phyloP scores from a whole-genome alignment of 2,113 vertebrate species.

The Trematocara stigmaticum region DNA sequence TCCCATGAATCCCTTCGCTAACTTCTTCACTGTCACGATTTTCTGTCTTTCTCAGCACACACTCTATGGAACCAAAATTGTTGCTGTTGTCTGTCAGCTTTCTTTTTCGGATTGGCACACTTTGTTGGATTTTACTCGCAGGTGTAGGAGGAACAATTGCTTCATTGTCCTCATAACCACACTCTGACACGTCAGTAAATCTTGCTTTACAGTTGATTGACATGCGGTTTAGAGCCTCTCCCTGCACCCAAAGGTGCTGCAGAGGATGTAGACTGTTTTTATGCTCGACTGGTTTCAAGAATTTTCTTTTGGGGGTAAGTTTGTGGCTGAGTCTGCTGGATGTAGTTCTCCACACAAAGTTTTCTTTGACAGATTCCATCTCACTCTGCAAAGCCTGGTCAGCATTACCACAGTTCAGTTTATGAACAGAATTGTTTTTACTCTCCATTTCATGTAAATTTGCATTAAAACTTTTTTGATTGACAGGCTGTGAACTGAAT shows the following conservation, averaged over 20 bases:
- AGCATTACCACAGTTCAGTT: background rate
- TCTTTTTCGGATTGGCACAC: background rate
- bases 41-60: background rate
- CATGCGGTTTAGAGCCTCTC: background rate
- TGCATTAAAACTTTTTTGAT: background rate
- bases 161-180: background rate
- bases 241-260: background rate
- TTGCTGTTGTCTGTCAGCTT: background rate
- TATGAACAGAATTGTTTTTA: background rate
- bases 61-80: background rate
- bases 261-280: background rate
- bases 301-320: background rate
- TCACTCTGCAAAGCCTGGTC: background rate
- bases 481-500: background rate
- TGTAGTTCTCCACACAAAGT: background rate
- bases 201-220: background rate
- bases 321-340: background rate
- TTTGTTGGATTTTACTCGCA: background rate
- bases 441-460: background rate
- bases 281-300: background rate
- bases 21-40: background rate
- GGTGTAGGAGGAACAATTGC: slow-evolving; percentile 30
- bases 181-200: background rate
- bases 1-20: background rate
- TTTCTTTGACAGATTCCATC: background rate